phyloP scores from a whole-genome alignment of 2,888 invertebrate species.

The Epinotia ramella region DNA sequence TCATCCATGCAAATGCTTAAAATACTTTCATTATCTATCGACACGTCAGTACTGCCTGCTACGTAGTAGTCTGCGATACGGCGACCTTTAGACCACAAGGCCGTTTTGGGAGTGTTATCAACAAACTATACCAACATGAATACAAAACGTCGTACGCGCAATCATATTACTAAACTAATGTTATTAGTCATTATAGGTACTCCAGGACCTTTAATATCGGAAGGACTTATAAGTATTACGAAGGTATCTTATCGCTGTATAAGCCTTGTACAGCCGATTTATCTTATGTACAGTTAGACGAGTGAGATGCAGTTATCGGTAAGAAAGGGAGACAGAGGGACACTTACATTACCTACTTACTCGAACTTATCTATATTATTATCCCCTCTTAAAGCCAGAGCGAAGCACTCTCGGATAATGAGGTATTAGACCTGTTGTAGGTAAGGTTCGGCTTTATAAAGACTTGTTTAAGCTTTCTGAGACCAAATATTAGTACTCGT shows the following conservation, averaged over 20 bases:
- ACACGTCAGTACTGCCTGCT: not conserved
- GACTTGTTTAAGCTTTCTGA: too few species aligned
- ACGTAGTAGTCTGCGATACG: slow-evolving; percentile 10
- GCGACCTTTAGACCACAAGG: slow-evolving; percentile 36
- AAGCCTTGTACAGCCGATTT: too few species aligned
- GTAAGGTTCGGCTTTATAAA: too few species aligned
- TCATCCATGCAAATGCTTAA: not conserved
- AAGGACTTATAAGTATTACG: not conserved
- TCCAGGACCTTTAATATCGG: not conserved
- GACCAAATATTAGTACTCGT: too few species aligned
- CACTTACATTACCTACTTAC: too few species aligned
- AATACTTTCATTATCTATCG: not conserved
- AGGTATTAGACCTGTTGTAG: too few species aligned
- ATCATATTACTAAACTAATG: not conserved
- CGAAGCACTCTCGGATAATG: too few species aligned
- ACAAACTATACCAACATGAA: slow-evolving; percentile 3
- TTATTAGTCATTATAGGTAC: not conserved
- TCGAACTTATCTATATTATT: too few species aligned
- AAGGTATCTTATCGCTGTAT: not conserved
- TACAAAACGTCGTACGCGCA: not conserved
- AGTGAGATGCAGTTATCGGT: too few species aligned
- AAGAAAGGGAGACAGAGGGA: too few species aligned
- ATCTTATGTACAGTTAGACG: too few species aligned
- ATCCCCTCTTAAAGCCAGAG: too few species aligned
- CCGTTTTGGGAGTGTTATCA: slow-evolving; percentile 28